Conservation (phyloP, 1,140 invertebrate species). For the Heliconius hewitsoni region DNA sequence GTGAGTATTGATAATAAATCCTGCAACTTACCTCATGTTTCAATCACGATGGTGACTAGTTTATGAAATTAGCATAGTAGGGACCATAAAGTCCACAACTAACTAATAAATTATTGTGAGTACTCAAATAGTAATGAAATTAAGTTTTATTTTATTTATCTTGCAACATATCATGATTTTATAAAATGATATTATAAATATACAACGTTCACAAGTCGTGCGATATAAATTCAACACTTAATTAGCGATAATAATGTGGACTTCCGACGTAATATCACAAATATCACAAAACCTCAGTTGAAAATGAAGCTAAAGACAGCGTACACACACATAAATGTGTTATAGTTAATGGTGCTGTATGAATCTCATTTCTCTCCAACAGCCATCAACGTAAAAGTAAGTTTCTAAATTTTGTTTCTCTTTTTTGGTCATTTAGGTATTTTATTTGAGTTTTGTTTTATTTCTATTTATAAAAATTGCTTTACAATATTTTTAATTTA, state of each 20-base stretch:
- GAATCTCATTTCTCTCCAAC: not conserved
- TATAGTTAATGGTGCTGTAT: not conserved
- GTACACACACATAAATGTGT: constrained; percentile 22
- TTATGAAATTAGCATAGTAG: no score
- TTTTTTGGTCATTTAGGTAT: not conserved
- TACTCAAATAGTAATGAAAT: not conserved
- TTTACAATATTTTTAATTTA: not conserved
- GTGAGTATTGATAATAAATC: no score
- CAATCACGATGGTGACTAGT: no score
- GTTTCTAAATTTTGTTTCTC: not conserved
- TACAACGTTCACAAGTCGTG: constrained; percentile 49
- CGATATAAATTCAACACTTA: constrained; percentile 56
- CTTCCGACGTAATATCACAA: constrained; percentile 37
- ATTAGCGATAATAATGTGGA: constrained; percentile 50
- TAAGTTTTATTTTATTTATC: not conserved
- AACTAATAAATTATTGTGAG: not conserved
- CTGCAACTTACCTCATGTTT: no score
- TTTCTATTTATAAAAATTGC: not conserved
- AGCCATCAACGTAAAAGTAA: not conserved
- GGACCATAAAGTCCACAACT: no score
- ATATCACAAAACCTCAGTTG: constrained; percentile 49
- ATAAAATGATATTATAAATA: constrained; percentile 41
- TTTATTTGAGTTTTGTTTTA: not conserved
- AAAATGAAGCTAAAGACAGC: constrained; percentile 39
- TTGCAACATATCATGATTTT: constrained; percentile 1